Base-by-base conservation (phyloP, 2,888 invertebrate genomes). In the Acanthoscelides obtectus region DNA sequence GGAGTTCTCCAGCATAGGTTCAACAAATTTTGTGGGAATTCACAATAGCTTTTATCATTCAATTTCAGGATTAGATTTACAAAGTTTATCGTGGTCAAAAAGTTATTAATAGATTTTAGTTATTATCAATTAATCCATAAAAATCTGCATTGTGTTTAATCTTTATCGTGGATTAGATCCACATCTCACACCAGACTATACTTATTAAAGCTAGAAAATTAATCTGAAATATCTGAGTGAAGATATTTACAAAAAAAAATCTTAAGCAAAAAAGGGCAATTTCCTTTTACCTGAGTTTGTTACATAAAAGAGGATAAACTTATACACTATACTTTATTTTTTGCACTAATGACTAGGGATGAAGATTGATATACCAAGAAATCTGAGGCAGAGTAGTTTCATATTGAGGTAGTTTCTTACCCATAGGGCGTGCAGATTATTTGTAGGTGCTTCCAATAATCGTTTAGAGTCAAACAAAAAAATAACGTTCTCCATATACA, bases 341-440 rank as follows among this genome's bases (percentile, higher is more conserved):
- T 76, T 80, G 80, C 81, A 80, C 80, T 81, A 81, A 80, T 82
- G 82, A 82, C 82, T 82, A 82, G 82, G 74, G 79, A 79, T 45
- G 45, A 45, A 45, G 45, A 45, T 45, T 45, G 45, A 45, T 45
- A 80, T 77, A 78, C 75, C 76, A 77, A 76, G 75, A 80, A 78
- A 77, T 76, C 45, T 81, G 80, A 81, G 81, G 81, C 79, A 80
- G 80, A 80, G 76, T 75, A 76, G 76, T 80, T 79, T 75, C 77
- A 71, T 12, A 71, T 72, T 79, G 79, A 79, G 79, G 79, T 78
- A 79, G 79, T 76, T 77, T 76, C 64, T 6, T 66, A 45, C 17
- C 45, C 45, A 45, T 17, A 45, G 12, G 45, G 45, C 45, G 45
- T 45, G 45, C 45, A 45, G 17, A 45, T n/a, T n/a, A n/a, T 45